A percentile compares a stretch with the other conserved stretches of the same genome.
These are phyloP conservation scores for Merops nubicus DNA, from an alignment of 2,113 vertebrate genomes.

Conservation along the genomic window DNA sequence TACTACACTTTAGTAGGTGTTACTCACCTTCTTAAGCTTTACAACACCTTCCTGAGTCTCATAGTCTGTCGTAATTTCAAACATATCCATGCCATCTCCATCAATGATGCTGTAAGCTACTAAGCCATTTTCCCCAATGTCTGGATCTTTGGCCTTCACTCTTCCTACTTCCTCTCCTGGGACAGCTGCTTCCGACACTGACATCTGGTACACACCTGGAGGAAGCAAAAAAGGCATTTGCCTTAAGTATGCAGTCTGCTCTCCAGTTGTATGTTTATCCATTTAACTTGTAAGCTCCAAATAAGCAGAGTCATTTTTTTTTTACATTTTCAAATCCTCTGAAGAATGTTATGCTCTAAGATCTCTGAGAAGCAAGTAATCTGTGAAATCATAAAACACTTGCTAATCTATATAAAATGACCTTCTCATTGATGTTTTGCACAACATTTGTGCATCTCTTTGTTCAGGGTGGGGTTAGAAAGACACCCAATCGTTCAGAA, in stretches of 20 bases:
- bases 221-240: not conserved
- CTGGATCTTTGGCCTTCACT: conserved; percentile 93
- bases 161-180: conserved; percentile 93
- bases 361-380: not conserved
- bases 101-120: conserved; percentile 91
- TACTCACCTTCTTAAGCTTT: conserved; percentile 92
- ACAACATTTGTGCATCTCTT: not conserved
- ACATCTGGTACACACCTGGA: conserved; percentile 94
- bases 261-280: not conserved
- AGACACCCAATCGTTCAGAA: not conserved
- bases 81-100: conserved; percentile 87
- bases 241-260: not conserved
- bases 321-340: not conserved
- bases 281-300: not conserved
- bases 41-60: conserved; percentile 94
- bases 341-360: not conserved
- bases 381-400: not conserved
- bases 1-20: not conserved
- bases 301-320: not conserved
- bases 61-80: conserved; percentile 92
- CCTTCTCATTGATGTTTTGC: not conserved
- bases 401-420: not conserved
- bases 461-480: not conserved
- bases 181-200: conserved; percentile 89
- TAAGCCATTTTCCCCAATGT: conserved; percentile 93